Conservation (phyloP, 2,113 vertebrate genomes). For the Daphoenositta chrysoptera region DNA sequence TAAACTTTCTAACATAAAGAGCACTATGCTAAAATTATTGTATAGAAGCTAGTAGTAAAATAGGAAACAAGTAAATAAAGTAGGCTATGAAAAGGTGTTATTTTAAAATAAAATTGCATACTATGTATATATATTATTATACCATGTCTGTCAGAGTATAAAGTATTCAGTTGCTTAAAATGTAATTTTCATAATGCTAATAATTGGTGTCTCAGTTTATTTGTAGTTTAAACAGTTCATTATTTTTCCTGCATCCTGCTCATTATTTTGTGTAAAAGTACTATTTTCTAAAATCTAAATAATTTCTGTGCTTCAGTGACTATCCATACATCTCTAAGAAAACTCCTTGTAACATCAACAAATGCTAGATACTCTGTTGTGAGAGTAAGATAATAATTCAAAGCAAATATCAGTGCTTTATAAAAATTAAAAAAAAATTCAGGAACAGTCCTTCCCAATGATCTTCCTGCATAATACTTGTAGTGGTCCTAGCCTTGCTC, state of each 20-base stretch:
- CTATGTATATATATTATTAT: not conserved
- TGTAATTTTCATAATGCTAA: not conserved
- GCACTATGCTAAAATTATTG: not conserved
- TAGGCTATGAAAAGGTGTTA: not conserved
- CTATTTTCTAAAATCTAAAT: not conserved
- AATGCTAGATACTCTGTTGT: not conserved
- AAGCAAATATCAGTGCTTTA: not conserved
- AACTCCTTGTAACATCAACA: not conserved
- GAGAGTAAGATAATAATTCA: not conserved
- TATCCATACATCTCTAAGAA: not conserved
- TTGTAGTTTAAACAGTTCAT: not conserved
- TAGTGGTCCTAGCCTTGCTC: fast-evolving
- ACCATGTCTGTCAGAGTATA: not conserved
- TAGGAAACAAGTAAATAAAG: not conserved
- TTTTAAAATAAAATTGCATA: not conserved
- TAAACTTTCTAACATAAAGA: not conserved
- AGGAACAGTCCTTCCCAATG: not conserved
- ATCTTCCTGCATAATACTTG: not conserved
- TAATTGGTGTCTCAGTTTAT: not conserved
- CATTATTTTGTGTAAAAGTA: not conserved
- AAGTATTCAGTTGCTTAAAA: not conserved
- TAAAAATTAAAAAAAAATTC: not conserved
- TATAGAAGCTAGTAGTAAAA: not conserved
- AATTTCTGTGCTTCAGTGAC: not conserved
- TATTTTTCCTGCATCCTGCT: not conserved